phyloP scores from a whole-genome alignment of 2,113 vertebrate genomes.

The Hucho hucho region DNA sequence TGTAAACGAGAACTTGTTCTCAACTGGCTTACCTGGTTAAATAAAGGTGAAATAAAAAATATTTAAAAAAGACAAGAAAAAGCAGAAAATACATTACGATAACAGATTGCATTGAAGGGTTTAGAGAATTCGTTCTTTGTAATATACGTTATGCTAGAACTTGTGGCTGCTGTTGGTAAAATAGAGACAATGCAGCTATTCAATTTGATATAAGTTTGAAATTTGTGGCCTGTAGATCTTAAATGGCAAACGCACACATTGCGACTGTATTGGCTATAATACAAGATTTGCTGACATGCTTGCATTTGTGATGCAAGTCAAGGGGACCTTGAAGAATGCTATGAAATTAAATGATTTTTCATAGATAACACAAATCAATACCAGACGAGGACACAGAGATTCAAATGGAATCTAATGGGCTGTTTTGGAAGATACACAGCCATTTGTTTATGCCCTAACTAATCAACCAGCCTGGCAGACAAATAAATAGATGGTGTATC shows the following conservation, averaged over 20 bases:
- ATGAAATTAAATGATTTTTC: constrained; percentile 64
- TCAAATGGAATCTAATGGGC: constrained; percentile 60
- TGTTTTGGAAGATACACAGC: constrained; percentile 39
- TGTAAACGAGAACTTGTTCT: too few relatives aligned
- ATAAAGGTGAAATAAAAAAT: too few relatives aligned
- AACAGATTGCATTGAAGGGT: too few relatives aligned
- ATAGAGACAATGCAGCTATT: background rate
- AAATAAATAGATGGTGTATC: background rate
- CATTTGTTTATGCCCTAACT: constrained; percentile 12
- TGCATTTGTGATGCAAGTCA: constrained; percentile 27
- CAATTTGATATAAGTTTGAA: constrained; percentile 23
- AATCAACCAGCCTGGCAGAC: background rate
- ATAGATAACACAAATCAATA: constrained; percentile 62
- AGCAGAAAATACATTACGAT: too few relatives aligned
- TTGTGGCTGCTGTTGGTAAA: too few relatives aligned
- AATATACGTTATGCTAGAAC: too few relatives aligned
- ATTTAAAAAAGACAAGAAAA: too few relatives aligned
- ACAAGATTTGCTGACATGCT: constrained; percentile 20
- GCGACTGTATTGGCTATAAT: constrained; percentile 2
- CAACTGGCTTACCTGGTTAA: too few relatives aligned
- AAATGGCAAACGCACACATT: background rate
- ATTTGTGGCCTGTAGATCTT: constrained; percentile 8
- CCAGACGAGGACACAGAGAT: constrained; percentile 54
- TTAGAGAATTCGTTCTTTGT: too few relatives aligned
- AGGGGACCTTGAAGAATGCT: constrained; percentile 43